Percentiles rank a stretch among this genome's conserved stretches.
Conservation (phyloP, 2,113 vertebrate genomes). For the Platichthys stellatus region DNA sequence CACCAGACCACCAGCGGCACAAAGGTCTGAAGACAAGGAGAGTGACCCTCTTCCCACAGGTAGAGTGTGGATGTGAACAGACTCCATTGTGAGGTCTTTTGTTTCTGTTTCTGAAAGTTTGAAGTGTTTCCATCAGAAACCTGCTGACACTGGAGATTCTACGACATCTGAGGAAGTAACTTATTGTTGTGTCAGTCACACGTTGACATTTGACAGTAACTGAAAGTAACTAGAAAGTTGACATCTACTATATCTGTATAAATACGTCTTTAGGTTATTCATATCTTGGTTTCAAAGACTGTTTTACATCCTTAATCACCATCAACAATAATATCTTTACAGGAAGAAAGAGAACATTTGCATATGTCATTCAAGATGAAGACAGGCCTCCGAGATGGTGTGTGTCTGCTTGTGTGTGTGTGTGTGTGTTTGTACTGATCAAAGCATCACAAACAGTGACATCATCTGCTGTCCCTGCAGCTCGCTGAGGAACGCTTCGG, state of each 20-base stretch:
- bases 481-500: slow-evolving; percentile 30
- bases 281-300: too few relatives aligned
- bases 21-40: not conserved
- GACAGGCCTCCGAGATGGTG: not conserved
- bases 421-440: not conserved
- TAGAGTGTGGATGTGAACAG: not conserved
- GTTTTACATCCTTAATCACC: too few relatives aligned
- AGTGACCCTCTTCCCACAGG: not conserved
- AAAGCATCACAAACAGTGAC: slow-evolving; percentile 22
- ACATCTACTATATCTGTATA: too few relatives aligned
- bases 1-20: not conserved
- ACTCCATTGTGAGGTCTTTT: not conserved
- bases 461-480: slow-evolving; percentile 47
- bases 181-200: too few relatives aligned
- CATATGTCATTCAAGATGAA: not conserved
- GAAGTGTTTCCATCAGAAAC: too few relatives aligned
- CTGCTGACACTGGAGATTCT: too few relatives aligned
- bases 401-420: not conserved
- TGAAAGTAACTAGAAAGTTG: too few relatives aligned
- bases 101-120: not conserved
- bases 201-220: too few relatives aligned
- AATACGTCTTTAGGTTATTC: too few relatives aligned
- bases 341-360: too few relatives aligned
- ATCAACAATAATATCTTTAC: too few relatives aligned
- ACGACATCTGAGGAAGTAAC: too few relatives aligned